Conservation (phyloP, 2,797 vertebrate species). For the Peromyscus attwateri region DNA sequence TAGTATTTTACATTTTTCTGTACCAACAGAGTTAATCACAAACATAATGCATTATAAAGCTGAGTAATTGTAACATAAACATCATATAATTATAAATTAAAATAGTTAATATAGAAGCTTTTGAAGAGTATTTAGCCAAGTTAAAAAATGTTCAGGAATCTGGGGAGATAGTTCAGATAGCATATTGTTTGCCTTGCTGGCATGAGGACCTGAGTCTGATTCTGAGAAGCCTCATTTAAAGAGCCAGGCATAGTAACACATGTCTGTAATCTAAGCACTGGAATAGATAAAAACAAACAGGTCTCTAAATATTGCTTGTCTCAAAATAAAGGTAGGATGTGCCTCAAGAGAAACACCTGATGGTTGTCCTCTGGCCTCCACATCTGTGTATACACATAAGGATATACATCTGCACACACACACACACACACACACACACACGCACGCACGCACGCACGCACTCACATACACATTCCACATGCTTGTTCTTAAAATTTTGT, state of each 20-base stretch:
- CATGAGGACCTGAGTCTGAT: neutral
- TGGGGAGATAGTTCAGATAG: neutral
- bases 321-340: neutral
- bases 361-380: neutral
- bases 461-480: constrained; percentile 1
- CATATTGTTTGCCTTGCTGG: neutral
- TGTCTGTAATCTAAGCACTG: neutral
- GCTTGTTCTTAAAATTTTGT: constrained; percentile 55
- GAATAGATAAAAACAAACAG: neutral
- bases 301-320: neutral
- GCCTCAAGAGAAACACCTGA: neutral
- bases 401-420: neutral
- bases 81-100: constrained; percentile 46
- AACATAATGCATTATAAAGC: neutral
- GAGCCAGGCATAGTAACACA: neutral
- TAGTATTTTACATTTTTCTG: constrained; percentile 27
- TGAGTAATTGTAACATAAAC: constrained; percentile 4
- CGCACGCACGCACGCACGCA: neutral
- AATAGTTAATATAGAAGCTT: constrained; percentile 44
- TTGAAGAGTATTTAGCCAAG: neutral
- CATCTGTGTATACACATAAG: neutral
- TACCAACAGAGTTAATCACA: neutral
- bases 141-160: neutral
- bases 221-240: neutral
- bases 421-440: neutral